Evolutionary conservation across 2,888 invertebrate species (phyloP).

Genomic region (Mallateleia sp.): DNA sequence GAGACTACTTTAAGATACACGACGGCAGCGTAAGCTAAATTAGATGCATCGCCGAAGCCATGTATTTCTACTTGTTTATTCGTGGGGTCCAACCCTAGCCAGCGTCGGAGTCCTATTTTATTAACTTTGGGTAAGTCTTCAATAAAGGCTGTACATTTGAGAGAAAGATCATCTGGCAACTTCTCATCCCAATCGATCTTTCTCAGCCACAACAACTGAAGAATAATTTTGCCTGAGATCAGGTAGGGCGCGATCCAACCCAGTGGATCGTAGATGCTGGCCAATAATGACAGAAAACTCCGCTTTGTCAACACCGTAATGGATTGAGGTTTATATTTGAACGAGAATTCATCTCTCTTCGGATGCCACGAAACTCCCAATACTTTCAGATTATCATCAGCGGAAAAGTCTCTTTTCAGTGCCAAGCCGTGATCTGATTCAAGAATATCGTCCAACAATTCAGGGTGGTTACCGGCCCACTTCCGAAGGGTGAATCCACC

Average conservation of each 20-base stretch:
- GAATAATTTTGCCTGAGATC: not conserved
- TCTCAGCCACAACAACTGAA: not conserved
- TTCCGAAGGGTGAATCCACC: slow-evolving; percentile 24
- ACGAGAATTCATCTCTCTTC: not conserved
- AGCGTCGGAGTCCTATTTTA: not conserved
- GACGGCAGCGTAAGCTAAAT: not conserved
- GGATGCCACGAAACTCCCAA: slow-evolving; percentile 14
- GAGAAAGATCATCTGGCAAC: not conserved
- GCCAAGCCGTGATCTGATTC: slow-evolving; percentile 4
- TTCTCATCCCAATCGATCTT: not conserved
- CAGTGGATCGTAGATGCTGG: slow-evolving; percentile 19
- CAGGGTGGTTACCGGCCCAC: not conserved
- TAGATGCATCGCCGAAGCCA: not conserved
- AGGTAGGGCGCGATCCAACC: slow-evolving; percentile 3
- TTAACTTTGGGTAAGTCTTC: not conserved
- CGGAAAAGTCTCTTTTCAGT: not conserved
- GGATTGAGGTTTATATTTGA: not conserved
- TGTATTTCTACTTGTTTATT: not conserved
- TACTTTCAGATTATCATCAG: not conserved
- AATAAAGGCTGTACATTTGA: not conserved
- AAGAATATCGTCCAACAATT: not conserved
- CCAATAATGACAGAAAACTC: slow-evolving; percentile 6
- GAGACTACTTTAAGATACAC: not conserved
- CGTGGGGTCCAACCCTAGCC: not conserved
- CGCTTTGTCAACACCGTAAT: not conserved